Conservation (phyloP, 2,888 invertebrate species). For the Myopa testacea region DNA sequence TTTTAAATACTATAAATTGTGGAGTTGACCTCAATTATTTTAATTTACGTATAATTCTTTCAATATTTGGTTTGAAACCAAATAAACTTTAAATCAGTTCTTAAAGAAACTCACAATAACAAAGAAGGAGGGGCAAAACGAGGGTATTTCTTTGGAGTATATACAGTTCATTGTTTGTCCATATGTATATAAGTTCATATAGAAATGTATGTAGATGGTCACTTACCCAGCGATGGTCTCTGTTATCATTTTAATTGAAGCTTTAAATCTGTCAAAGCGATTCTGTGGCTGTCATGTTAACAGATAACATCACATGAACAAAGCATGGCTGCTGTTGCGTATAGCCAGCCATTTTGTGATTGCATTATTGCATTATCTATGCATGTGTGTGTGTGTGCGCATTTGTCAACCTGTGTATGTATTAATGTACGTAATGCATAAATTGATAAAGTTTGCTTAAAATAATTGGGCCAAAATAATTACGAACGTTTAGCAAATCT, state of each 20-base stretch:
- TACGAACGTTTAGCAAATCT: conserved; percentile 10
- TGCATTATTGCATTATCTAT: background rate
- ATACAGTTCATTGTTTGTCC: too few relatives aligned
- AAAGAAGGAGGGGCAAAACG: too few relatives aligned
- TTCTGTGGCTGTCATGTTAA: background rate
- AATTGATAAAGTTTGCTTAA: background rate
- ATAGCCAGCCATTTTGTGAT: background rate
- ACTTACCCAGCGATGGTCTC: too few relatives aligned
- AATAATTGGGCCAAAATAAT: conserved; percentile 21
- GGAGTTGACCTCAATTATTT: too few relatives aligned
- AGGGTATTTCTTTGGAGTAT: too few relatives aligned
- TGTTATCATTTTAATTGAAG: conserved; percentile 3
- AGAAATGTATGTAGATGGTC: too few relatives aligned
- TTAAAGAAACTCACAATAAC: too few relatives aligned
- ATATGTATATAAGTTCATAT: too few relatives aligned
- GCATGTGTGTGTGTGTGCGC: conserved; percentile 14
- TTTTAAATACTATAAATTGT: too few relatives aligned
- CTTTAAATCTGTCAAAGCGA: conserved; percentile 7
- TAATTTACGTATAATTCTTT: too few relatives aligned
- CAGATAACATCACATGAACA: background rate
- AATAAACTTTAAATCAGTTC: too few relatives aligned
- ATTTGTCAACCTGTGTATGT: background rate
- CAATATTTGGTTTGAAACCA: too few relatives aligned
- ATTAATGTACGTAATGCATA: background rate
- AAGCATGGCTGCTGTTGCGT: background rate